phyloP scores from a whole-genome alignment of 2,888 invertebrate genomes.

The Phasia obesa region DNA sequence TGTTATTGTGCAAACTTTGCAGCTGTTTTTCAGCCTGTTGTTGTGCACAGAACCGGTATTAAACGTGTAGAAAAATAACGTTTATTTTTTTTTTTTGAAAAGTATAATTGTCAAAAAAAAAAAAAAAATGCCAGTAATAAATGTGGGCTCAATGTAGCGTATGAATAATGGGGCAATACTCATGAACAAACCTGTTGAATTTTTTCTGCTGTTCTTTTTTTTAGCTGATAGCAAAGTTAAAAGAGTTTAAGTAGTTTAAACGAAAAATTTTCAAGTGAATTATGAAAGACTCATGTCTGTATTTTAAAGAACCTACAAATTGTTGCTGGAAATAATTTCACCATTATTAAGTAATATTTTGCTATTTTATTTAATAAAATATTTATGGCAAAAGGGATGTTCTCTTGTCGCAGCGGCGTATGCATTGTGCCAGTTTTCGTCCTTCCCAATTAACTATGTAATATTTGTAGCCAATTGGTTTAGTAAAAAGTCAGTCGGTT shows the following conservation, averaged over 20 bases:
- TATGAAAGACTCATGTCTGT: no score
- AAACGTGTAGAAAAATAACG: constrained; percentile 22
- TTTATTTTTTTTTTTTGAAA: neutral
- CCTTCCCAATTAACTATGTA: no score
- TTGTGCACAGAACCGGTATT: constrained; percentile 55
- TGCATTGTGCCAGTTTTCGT: no score
- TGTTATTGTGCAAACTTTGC: constrained; percentile 47
- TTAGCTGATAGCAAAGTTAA: neutral
- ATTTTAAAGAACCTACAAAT: no score
- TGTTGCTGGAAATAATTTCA: no score
- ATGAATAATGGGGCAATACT: constrained; percentile 36
- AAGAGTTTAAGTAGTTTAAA: neutral
- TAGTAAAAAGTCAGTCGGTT: no score
- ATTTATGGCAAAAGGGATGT: no score
- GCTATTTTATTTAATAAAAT: no score
- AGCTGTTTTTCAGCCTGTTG: constrained; percentile 57
- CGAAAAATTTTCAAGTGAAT: neutral
- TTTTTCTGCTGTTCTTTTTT: neutral
- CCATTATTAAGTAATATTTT: no score
- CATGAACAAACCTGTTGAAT: neutral
- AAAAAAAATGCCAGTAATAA: neutral
- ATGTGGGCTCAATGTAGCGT: constrained; percentile 29
- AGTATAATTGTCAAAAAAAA: constrained; percentile 2
- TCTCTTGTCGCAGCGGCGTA: no score
- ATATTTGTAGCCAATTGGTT: no score